A percentile compares a stretch with the other conserved stretches of the same genome.
These are phyloP conservation scores for Chiridota heheva DNA, from an alignment of 35 echinoderm and acorn worm species.

Conservation along the genomic window DNA sequence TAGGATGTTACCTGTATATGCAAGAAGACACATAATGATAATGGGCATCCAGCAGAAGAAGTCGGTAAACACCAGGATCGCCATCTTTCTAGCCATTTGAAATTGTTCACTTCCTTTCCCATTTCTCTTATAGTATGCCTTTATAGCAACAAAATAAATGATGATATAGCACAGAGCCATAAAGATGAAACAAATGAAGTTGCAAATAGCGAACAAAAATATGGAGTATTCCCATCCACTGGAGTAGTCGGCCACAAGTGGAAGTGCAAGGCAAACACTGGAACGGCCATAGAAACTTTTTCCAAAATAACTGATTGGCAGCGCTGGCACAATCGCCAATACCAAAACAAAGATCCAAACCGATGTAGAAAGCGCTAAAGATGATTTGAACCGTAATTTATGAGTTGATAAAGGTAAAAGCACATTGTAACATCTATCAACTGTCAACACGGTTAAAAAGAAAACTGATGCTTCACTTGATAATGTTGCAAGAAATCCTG, in stretches of 20 bases:
- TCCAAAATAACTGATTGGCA: background rate
- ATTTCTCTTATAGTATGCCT: constrained; percentile 15
- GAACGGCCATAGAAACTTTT: background rate
- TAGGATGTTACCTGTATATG: too few relatives aligned
- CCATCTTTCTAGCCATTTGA: constrained; percentile 70
- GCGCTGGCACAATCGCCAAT: background rate
- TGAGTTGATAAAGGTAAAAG: constrained; percentile 40
- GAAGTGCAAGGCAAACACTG: background rate
- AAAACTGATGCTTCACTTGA: constrained; percentile 50
- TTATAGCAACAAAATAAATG: constrained; percentile 39
- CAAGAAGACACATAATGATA: constrained; percentile 63
- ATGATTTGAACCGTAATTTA: constrained; percentile 7
- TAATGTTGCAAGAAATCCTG: constrained; percentile 31
- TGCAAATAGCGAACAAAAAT: background rate
- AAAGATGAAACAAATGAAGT: constrained; percentile 28
- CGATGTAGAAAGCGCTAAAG: background rate
- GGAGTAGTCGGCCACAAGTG: background rate
- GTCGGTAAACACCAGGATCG: constrained; percentile 53
- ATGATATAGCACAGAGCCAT: constrained; percentile 49
- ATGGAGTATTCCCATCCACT: background rate
- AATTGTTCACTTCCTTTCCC: constrained; percentile 31
- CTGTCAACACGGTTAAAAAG: constrained; percentile 43
- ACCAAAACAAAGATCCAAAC: background rate
- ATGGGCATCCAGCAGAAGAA: constrained; percentile 76
- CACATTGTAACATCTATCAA: constrained; percentile 22